phyloP scores from a whole-genome alignment of 1,140 invertebrate species.

The Papilio aristodemus region DNA sequence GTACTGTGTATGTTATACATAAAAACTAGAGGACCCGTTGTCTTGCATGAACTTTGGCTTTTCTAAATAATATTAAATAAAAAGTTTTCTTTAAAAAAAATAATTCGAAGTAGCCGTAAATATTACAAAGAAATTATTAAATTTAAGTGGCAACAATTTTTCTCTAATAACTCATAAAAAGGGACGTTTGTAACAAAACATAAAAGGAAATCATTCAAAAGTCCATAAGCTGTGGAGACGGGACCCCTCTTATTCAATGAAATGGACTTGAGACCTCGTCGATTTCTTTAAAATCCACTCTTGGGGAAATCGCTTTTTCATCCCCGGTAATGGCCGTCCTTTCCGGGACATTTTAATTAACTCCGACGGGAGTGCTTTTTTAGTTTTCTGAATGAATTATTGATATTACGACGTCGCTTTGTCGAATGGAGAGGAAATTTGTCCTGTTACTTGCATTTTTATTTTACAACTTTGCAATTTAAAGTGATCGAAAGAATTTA shows the following conservation, averaged over 20 bases:
- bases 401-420: constrained; percentile 49
- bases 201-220: constrained; percentile 56
- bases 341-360: constrained; percentile 77
- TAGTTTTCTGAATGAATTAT: constrained; percentile 66
- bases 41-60: no score
- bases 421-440: constrained; percentile 37
- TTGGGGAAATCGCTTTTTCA: constrained; percentile 76
- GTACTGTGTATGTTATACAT: constrained; percentile 35
- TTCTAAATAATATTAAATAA: no score
- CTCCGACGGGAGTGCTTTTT: constrained; percentile 66
- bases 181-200: constrained; percentile 52
- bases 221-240: constrained; percentile 50
- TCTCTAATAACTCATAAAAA: constrained; percentile 46
- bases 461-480: constrained; percentile 30
- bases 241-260: constrained; percentile 53
- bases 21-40: background rate
- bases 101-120: background rate
- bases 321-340: constrained; percentile 67
- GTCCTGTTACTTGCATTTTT: constrained; percentile 36
- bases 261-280: constrained; percentile 64
- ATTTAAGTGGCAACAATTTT: constrained; percentile 4
- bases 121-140: background rate
- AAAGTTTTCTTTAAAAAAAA: no score
- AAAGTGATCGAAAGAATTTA: background rate
- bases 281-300: constrained; percentile 70